Percentiles rank a stretch among this genome's conserved stretches.
phyloP scores from a whole-genome alignment of 1,140 invertebrate species.

The Lasaia peninsularis region DNA sequence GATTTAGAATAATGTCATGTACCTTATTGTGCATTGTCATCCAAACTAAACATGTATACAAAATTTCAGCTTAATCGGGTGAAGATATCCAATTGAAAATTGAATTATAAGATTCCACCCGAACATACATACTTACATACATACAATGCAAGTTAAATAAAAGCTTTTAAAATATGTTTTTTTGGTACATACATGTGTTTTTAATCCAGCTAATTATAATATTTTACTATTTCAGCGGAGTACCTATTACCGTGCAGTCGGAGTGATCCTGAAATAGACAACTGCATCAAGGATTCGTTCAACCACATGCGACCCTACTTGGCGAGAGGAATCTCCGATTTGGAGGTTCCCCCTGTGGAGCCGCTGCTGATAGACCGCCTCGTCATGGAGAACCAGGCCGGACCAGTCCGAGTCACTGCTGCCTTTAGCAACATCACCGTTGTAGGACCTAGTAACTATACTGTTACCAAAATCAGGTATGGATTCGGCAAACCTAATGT shows the following conservation, averaged over 20 bases:
- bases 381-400: constrained; percentile 86
- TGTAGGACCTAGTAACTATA: constrained; percentile 85
- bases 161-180: too few species aligned
- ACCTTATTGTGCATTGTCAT: too few species aligned
- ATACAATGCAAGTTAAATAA: too few species aligned
- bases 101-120: too few species aligned
- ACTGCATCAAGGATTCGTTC: constrained; percentile 83
- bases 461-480: constrained; percentile 77
- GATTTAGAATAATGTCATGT: too few species aligned
- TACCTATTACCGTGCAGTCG: constrained; percentile 84
- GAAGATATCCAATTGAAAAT: too few species aligned
- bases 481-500: neutral
- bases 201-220: neutral
- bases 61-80: too few species aligned
- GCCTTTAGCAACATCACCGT: constrained; percentile 85
- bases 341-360: constrained; percentile 85
- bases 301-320: constrained; percentile 85
- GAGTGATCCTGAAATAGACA: constrained; percentile 81
- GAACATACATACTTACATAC: too few species aligned
- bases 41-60: too few species aligned
- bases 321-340: constrained; percentile 81
- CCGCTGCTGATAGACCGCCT: constrained; percentile 83
- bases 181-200: too few species aligned
- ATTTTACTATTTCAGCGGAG: constrained; percentile 78
- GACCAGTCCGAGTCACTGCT: constrained; percentile 83